Evolutionary conservation across 2,113 vertebrate species (phyloP).

Genomic region (Calonectris borealis): DNA sequence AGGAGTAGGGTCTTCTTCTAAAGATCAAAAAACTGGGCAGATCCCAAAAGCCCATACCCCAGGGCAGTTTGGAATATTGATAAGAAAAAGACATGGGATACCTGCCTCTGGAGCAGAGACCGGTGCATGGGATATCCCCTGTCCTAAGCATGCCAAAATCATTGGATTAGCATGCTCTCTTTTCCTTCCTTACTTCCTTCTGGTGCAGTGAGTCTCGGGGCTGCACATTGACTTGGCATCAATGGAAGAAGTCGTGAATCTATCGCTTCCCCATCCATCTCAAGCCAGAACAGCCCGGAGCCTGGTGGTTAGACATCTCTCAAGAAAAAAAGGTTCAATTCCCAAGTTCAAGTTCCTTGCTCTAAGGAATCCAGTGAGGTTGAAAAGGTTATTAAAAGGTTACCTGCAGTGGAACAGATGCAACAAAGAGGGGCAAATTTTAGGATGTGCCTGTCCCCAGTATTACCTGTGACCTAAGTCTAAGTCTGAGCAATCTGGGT

Average conservation of each 20-base stretch:
- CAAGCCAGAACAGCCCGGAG: background rate
- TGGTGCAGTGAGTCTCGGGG: background rate
- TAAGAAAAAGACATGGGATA: background rate
- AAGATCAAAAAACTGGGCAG: background rate
- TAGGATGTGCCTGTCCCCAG: background rate
- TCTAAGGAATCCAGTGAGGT: background rate
- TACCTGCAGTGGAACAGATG: background rate
- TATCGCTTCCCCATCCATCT: background rate
- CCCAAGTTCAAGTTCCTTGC: background rate
- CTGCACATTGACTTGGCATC: fast-evolving
- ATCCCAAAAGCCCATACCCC: background rate
- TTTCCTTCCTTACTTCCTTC: background rate
- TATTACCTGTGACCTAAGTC: background rate
- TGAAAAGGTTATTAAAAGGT: background rate
- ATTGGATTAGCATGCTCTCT: fast-evolving
- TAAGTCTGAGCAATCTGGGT: background rate
- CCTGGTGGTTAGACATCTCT: background rate
- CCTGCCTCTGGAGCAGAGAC: background rate
- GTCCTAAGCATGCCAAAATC: background rate
- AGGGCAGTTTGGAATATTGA: background rate
- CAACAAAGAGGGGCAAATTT: background rate
- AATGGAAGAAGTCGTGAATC: background rate
- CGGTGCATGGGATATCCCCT: fast-evolving
- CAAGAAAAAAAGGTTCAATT: background rate
- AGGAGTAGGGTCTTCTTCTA: background rate